These are phyloP conservation scores for Tetramorium bicarinatum DNA, from an alignment of 2,888 invertebrate genomes.

Conservation along the genomic window DNA sequence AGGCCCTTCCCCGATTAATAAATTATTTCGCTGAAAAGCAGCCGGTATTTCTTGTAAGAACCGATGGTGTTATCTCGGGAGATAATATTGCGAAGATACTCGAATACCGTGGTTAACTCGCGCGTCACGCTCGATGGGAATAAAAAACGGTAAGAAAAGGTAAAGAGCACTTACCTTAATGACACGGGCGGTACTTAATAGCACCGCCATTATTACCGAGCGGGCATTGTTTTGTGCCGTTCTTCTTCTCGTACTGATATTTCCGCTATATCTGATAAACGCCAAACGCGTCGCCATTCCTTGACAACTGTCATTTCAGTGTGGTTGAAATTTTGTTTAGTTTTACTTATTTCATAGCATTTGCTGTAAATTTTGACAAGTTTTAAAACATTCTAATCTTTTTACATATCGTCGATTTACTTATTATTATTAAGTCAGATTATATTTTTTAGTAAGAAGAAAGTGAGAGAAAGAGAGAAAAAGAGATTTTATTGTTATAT, in stretches of 20 bases:
- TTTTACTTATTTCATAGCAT: not conserved
- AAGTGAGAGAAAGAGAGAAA: not conserved
- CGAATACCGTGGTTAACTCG: constrained; percentile 41
- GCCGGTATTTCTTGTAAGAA: constrained; percentile 43
- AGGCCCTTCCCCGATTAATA: not conserved
- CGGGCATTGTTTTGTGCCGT: constrained; percentile 40
- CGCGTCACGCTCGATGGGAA: constrained; percentile 38
- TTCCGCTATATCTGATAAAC: constrained; percentile 32
- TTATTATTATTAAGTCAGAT: not conserved
- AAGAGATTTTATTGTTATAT: too few relatives aligned
- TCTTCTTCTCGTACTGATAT: constrained; percentile 50
- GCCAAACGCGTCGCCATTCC: not conserved
- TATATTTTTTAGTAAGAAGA: not conserved
- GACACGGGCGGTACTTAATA: constrained; percentile 58
- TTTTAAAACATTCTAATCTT: not conserved
- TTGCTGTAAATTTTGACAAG: not conserved
- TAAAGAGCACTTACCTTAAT: constrained; percentile 67
- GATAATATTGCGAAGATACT: constrained; percentile 63
- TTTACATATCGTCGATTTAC: not conserved
- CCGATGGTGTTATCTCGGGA: constrained; percentile 66
- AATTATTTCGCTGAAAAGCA: constrained; percentile 49
- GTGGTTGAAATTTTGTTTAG: not conserved
- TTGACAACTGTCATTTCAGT: constrained; percentile 23
- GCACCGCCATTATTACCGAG: constrained; percentile 56
- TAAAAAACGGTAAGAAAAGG: constrained; percentile 28